Base-by-base conservation (phyloP, 2,797 vertebrate genomes). In the Poeciliopsis presidionis region DNA sequence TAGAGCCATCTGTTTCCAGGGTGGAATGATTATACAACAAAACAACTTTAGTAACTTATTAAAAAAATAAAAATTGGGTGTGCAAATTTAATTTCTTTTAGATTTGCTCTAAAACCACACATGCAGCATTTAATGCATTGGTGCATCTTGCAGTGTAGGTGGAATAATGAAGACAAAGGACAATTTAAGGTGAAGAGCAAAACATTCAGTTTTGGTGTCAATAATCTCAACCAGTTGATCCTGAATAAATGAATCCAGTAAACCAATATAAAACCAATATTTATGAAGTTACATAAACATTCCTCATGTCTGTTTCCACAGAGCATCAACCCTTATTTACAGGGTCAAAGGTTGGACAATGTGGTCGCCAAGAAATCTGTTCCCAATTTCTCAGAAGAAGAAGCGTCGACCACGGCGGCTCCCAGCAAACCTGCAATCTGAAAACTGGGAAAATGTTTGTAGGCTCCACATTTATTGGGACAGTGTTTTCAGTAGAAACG, bases 341-440 rank as follows among this genome's bases (percentile, higher is more conserved):
- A 97, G 96, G 98, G 98, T 87, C 96, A 97, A 91, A 96, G 96
- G 92, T 92, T 99, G 92, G 97, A 98, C 90, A 98, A 97, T 0
- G 98, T 99, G 73, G 98, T 99, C 22, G 98, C 98, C 79, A 99
- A 99, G 94, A 99, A 99, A 91, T 99, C 98, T 28, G 98, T 97
- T 77, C 98, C 98, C 75, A 96, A 96, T 89, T 99, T 98, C 93
- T 96, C 96, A 43, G 97, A 98, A 75, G 97, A 98, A 11, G 93
- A 93, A 39, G 63, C 77, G 8, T 43, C 86, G 4, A 77, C 85
- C 0, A 53, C 65, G 41, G 77, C 92, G 14, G 14, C 81, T 72
- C 91, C 88, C 82, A 80, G 77, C 83, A 92, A 89, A 77, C 78
- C 91, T 72, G 88, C 89, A 36, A 81, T 83, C 87, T 94, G 84